Percentiles rank a stretch among this genome's conserved stretches.
Conservation (phyloP, 2,888 invertebrate species). For the Camptogramma bilineatum region DNA sequence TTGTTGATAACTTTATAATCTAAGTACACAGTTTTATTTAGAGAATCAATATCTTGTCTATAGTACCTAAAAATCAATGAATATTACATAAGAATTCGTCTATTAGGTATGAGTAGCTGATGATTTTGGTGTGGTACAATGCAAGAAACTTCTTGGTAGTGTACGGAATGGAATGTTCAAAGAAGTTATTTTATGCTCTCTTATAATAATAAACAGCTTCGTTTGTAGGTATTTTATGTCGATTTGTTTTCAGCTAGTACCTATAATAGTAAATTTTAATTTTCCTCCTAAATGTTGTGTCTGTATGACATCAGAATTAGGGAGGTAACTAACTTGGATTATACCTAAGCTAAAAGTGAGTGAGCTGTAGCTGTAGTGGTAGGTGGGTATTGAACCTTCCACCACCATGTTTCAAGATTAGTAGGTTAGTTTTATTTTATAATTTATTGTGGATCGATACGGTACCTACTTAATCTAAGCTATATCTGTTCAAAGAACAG, state of each 20-base stretch:
- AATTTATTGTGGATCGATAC: too few species aligned
- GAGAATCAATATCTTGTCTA: slow-evolving; percentile 28
- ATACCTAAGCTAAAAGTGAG: slow-evolving; percentile 47
- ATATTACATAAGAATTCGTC: slow-evolving; percentile 78
- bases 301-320: slow-evolving; percentile 76
- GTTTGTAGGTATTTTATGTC: slow-evolving; percentile 9
- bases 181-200: background rate
- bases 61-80: slow-evolving; percentile 46
- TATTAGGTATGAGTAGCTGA: slow-evolving; percentile 29
- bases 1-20: slow-evolving; percentile 52
- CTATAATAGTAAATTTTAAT: slow-evolving; percentile 50
- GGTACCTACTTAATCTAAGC: too few species aligned
- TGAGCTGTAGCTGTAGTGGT: too few species aligned
- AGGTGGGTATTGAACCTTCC: too few species aligned
- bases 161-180: background rate
- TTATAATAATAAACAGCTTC: background rate
- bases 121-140: background rate
- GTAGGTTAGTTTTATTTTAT: too few species aligned
- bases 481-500: too few species aligned
- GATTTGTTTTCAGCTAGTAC: slow-evolving; percentile 42
- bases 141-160: background rate
- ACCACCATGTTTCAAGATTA: too few species aligned
- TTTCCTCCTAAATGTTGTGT: slow-evolving; percentile 54
- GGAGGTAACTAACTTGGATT: slow-evolving; percentile 35
- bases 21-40: slow-evolving; percentile 39